Percentiles rank a stretch among this genome's conserved stretches.
Conservation (phyloP, 2,888 invertebrate species). For the Caenorhabditis japonica region DNA sequence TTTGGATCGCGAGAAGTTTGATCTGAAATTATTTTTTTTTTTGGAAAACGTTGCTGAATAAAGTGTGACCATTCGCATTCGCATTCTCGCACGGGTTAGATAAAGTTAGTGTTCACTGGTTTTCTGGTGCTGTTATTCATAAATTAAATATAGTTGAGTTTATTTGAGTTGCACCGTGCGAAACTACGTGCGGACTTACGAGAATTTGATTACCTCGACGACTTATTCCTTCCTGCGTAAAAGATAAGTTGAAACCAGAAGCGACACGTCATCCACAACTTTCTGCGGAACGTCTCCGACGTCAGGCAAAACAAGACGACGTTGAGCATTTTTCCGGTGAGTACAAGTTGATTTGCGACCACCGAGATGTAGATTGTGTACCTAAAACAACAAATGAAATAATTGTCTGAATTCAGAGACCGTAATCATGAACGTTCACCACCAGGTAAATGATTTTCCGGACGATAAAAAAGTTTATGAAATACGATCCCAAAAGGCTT, state of each 20-base stretch:
- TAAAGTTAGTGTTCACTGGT: conserved; percentile 17
- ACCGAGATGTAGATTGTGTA: conserved; percentile 50
- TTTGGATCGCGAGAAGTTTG: conserved; percentile 54
- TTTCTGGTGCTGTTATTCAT: neutral
- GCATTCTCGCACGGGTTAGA: conserved; percentile 16
- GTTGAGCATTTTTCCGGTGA: conserved; percentile 73
- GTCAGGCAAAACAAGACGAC: conserved; percentile 74
- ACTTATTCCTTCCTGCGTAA: conserved; percentile 48
- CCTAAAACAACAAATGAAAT: conserved; percentile 24
- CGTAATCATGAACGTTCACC: too few species aligned
- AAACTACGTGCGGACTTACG: conserved; percentile 34
- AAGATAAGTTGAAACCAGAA: conserved; percentile 55
- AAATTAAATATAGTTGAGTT: too few species aligned
- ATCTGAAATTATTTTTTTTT: conserved; percentile 36
- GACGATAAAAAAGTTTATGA: too few species aligned
- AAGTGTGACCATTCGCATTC: neutral
- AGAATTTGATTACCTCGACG: conserved; percentile 52
- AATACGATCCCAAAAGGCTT: neutral
- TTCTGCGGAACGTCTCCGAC: conserved; percentile 71
- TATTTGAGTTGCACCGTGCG: neutral
- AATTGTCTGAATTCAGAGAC: too few species aligned
- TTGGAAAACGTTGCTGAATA: too few species aligned
- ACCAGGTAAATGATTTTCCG: too few species aligned
- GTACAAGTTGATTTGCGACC: conserved; percentile 62
- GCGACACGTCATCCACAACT: conserved; percentile 61